Conservation (phyloP, 2,797 vertebrate species). For the Decapterus maruadsi region DNA sequence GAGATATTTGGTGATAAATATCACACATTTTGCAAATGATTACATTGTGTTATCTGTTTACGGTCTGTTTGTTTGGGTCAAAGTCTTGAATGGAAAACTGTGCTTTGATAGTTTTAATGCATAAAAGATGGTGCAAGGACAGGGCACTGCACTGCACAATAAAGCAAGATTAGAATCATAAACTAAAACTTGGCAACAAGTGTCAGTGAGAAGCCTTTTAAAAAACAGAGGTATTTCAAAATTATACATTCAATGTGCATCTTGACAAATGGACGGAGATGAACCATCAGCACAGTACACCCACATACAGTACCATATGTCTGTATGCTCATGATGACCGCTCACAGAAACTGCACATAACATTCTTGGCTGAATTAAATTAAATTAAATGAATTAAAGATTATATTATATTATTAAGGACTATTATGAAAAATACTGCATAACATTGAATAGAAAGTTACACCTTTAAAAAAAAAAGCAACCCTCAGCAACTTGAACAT, state of each 20-base stretch:
- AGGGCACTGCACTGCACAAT: background rate
- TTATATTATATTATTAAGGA: too few relatives aligned
- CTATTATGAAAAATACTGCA: too few relatives aligned
- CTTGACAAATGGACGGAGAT: background rate
- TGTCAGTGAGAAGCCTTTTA: background rate
- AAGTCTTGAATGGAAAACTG: constrained; percentile 50
- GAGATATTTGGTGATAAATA: constrained; percentile 14
- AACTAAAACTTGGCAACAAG: constrained; percentile 17
- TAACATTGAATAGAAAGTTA: too few relatives aligned
- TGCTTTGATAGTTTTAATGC: constrained; percentile 46
- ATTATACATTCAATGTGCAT: background rate
- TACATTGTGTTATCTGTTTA: constrained; percentile 25
- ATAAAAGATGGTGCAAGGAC: constrained; percentile 26
- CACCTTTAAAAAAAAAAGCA: too few relatives aligned
- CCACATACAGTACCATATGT: too few relatives aligned
- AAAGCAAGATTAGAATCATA: constrained; percentile 43
- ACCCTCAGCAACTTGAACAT: too few relatives aligned
- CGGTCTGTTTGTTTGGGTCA: constrained; percentile 41
- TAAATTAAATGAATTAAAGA: too few relatives aligned
- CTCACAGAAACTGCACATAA: background rate
- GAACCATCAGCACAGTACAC: too few relatives aligned
- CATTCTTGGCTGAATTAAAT: background rate
- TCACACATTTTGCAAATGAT: background rate
- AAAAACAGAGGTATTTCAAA: background rate
- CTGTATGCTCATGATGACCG: too few relatives aligned